Evolutionary conservation across 2,888 invertebrate species (phyloP).

Genomic region (Andrena dorsata): DNA sequence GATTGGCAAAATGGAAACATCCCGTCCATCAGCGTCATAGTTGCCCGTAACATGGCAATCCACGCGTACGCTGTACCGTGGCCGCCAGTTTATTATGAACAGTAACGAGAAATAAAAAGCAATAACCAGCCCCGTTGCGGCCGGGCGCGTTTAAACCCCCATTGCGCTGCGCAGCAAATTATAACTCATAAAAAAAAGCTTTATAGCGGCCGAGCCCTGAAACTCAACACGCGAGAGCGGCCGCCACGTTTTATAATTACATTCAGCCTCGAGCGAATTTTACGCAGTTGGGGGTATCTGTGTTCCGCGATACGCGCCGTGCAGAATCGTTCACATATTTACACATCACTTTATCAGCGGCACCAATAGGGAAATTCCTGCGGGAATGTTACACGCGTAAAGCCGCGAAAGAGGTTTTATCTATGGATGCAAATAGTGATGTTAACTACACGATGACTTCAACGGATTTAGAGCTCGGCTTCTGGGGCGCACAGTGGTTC

Average conservation of each 20-base stretch:
- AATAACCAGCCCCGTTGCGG: neutral
- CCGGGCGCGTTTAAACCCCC: neutral
- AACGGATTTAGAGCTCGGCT: too few relatives aligned
- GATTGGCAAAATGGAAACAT: neutral
- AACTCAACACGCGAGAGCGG: conserved; percentile 17
- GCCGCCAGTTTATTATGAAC: neutral
- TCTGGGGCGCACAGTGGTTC: too few relatives aligned
- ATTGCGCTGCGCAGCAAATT: conserved; percentile 9
- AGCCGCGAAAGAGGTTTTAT: neutral
- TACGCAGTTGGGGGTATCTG: neutral
- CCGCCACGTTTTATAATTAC: conserved; percentile 47
- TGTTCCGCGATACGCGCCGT: conserved; percentile 41
- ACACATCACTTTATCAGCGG: conserved; percentile 67
- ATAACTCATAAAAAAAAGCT: conserved; percentile 17
- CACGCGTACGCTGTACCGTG: neutral
- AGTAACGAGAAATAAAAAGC: neutral
- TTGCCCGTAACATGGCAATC: neutral
- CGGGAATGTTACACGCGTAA: conserved; percentile 59
- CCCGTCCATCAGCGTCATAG: neutral
- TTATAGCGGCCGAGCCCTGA: conserved; percentile 2
- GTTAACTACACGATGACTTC: too few relatives aligned
- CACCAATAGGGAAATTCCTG: conserved; percentile 42
- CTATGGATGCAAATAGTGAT: conserved; percentile 17
- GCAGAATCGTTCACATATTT: conserved; percentile 69
- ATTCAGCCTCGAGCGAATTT: conserved; percentile 35